Base-by-base conservation (phyloP, 23 tunicate genomes). In the Halocynthia roretzi region DNA sequence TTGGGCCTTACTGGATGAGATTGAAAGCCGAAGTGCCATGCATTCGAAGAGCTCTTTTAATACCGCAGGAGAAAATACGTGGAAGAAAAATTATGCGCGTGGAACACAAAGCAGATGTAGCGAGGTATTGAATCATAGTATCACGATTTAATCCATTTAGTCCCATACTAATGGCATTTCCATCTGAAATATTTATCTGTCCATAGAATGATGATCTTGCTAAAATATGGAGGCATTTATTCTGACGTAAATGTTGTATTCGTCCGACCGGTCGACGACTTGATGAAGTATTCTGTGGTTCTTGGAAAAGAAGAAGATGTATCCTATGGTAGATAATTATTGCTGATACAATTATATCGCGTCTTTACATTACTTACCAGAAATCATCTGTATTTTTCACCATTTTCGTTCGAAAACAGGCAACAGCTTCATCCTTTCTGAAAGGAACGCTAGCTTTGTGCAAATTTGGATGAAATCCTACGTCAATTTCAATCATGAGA, bases 81-180 rank as follows among this genome's bases (percentile, higher is more conserved):
- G 64, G 56, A 19, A 12, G 78, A 74, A 12, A 10, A 53, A 54
- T 74, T 15, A 53, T 12, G 14, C 78, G 20, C 10, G 78, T 74
- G 14, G 78, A 74, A 48, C 78, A 74, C 22, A 74, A 74, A n/a
- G 55, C 78, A 10, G 78, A 74, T 74, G 78, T 74, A 4, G 78
- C 78, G 19, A 53, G 78, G 78, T 74, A 56, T n/a, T 14, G 44
- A 31, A 31, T 31, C 44, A 31, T 31, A 31, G 4, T 31, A 31
- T 31, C 44, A 31, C 44, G 44, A 31, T 0, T 31, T 31, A 31
- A 31, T 31, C 44, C 44, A 31, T 31, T 31, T 31, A 31, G 1
- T 0, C 44, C 4, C 2, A 1, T 31, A 31, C 44, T 31, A 31
- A 58, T 15, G 15, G 2, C 17, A 58, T 58, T 58, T 1, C 4